Evolutionary conservation across 2,113 vertebrate genomes (phyloP).

Genomic region (Bubo scandiacus): DNA sequence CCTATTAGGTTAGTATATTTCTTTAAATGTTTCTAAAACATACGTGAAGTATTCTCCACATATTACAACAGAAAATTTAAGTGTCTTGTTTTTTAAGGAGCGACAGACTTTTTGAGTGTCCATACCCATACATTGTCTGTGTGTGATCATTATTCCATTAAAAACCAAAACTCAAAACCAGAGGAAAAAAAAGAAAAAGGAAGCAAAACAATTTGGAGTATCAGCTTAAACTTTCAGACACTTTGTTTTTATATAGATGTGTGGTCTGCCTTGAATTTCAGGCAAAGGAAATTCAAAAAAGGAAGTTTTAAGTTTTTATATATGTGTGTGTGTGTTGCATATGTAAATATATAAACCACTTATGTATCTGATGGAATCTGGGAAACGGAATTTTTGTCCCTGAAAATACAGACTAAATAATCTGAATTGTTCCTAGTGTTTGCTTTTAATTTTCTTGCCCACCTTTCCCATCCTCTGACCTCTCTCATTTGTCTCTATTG

Average conservation of each 20-base stretch:
- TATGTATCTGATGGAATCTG: not conserved
- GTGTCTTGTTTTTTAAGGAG: not conserved
- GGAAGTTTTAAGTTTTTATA: not conserved
- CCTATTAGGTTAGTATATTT: not conserved
- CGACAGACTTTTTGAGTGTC: not conserved
- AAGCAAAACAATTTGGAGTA: not conserved
- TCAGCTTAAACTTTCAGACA: not conserved
- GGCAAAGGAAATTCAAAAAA: not conserved
- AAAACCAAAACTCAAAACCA: not conserved
- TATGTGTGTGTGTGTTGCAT: fast-evolving
- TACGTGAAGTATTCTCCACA: not conserved
- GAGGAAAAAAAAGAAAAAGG: too few relatives aligned
- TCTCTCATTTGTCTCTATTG: not conserved
- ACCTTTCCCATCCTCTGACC: not conserved
- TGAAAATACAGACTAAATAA: not conserved
- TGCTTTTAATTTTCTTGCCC: not conserved
- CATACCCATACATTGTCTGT: not conserved
- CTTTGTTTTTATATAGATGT: not conserved
- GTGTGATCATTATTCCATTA: not conserved
- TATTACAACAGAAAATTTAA: not conserved
- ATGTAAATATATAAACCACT: not conserved
- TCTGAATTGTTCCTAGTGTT: not conserved
- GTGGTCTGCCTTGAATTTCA: not conserved
- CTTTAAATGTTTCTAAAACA: conserved; percentile 1
- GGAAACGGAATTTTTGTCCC: not conserved